These are phyloP conservation scores for Chaetophractus vellerosus DNA, from an alignment of 2,797 vertebrate genomes.

Conservation along the genomic window DNA sequence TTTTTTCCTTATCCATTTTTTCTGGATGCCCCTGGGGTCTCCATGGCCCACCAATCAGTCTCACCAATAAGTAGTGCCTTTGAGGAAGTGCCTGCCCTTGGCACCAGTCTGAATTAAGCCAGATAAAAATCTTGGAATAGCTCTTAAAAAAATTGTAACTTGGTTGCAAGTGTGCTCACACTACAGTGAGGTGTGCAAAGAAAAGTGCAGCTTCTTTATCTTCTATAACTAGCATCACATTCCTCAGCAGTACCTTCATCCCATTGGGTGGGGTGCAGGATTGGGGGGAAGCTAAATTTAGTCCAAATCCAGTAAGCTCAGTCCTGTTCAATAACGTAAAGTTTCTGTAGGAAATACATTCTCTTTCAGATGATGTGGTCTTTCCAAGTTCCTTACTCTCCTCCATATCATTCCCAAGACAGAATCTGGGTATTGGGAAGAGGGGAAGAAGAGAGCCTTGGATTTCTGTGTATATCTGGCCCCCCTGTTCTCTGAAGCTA, in stretches of 20 bases:
- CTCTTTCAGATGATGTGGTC: background rate
- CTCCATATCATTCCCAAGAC: background rate
- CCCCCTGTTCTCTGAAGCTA: background rate
- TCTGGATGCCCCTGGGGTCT: background rate
- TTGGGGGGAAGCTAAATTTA: background rate
- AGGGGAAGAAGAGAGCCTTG: too few species aligned
- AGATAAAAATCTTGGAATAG: background rate
- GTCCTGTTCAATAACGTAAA: background rate
- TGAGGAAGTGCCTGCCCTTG: background rate
- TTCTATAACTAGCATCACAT: background rate
- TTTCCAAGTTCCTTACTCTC: background rate
- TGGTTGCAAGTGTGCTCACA: background rate
- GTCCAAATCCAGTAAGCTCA: background rate
- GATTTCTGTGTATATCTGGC: background rate
- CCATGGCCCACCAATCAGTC: background rate
- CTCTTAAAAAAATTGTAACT: background rate
- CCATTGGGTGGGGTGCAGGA: background rate
- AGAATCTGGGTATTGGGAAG: background rate
- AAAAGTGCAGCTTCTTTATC: background rate
- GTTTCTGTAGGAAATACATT: background rate
- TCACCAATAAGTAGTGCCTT: background rate
- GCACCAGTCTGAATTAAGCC: background rate
- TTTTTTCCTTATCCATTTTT: background rate
- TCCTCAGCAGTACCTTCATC: background rate
- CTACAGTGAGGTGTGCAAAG: background rate